Conservation (phyloP, 2,113 vertebrate species). For the Spea bombifrons region DNA sequence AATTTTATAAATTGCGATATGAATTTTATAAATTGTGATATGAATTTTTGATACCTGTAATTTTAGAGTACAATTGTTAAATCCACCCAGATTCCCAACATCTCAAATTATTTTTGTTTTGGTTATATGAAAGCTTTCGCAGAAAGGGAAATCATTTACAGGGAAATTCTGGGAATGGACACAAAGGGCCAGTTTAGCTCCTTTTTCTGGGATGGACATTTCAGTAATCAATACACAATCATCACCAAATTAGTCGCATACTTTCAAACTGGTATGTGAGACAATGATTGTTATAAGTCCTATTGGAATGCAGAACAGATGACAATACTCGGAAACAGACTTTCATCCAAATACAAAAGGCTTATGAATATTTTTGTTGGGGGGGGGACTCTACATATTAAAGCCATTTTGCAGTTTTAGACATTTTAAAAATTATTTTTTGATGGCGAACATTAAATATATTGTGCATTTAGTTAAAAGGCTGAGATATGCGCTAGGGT, state of each 20-base stretch:
- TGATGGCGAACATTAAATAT: too few species aligned
- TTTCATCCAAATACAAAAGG: constrained; percentile 5
- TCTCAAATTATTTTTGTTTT: constrained; percentile 23
- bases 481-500: too few species aligned
- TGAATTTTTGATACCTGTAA: too few species aligned
- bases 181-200: constrained; percentile 36
- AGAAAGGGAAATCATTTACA: constrained; percentile 18
- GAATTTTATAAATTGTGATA: too few species aligned
- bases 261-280: constrained; percentile 5
- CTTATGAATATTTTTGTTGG: not conserved
- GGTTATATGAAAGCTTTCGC: constrained; percentile 21
- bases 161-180: constrained; percentile 26
- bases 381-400: too few species aligned
- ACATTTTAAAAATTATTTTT: too few species aligned
- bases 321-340: constrained; percentile 24
- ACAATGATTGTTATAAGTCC: constrained; percentile 29
- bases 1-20: too few species aligned
- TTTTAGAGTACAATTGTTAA: too few species aligned
- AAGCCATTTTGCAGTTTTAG: too few species aligned
- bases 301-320: constrained; percentile 46
- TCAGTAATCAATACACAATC: constrained; percentile 43
- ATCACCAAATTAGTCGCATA: constrained; percentile 48
- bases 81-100: not conserved
- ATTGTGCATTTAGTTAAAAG: too few species aligned
- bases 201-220: constrained; percentile 1